These are phyloP conservation scores for Procavia capensis DNA, from an alignment of 2,113 vertebrate genomes.

Conservation along the genomic window DNA sequence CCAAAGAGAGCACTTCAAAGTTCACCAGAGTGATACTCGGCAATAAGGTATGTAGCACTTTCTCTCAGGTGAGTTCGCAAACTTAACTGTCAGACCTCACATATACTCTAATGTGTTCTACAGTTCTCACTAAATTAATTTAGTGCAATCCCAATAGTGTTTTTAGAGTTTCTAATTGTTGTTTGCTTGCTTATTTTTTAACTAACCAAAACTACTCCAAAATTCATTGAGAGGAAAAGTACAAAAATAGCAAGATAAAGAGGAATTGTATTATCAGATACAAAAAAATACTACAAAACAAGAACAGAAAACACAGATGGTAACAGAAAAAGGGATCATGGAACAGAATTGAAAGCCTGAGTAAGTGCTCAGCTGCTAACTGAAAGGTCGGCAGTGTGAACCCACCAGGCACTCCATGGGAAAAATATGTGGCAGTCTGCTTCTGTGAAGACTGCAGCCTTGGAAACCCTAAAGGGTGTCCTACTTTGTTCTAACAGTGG, in stretches of 20 bases:
- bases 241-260: slow-evolving; percentile 8
- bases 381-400: no score
- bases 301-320: slow-evolving; percentile 7
- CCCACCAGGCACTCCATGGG: no score
- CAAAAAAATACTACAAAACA: not conserved
- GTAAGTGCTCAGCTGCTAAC: not conserved
- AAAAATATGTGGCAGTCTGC: no score
- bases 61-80: no score
- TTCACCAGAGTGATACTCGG: no score
- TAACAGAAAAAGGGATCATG: not conserved
- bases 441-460: no score
- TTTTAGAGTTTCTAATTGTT: not conserved
- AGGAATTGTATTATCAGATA: not conserved
- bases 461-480: no score
- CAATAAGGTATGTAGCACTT: no score
- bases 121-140: not conserved
- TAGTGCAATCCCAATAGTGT: not conserved
- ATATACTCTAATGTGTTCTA: not conserved
- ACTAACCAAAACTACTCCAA: slow-evolving; percentile 22
- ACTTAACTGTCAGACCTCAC: no score
- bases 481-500: no score
- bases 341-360: not conserved
- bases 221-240: slow-evolving; percentile 2
- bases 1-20: no score
- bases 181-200: not conserved